Evolutionary conservation across 1,140 invertebrate genomes (phyloP), one percentile per base, ranked within the genome.

Genomic region (Nixonia krombeini): DNA sequence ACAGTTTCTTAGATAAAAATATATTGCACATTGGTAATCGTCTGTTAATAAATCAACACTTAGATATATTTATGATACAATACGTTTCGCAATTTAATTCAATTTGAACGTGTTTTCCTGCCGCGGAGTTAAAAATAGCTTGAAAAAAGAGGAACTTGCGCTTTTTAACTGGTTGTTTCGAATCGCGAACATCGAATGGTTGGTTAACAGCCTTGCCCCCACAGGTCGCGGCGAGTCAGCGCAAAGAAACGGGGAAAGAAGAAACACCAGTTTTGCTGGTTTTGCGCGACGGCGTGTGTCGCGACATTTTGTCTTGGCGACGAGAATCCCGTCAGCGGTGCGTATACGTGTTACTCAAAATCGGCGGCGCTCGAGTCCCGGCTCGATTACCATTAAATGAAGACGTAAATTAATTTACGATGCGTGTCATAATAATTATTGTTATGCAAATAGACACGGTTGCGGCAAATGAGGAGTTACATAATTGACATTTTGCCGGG

Each of bases 231-330:
- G 8, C n/a, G n/a, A n/a, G n/a, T n/a, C n/a, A n/a, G n/a, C 55
- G 52, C 45, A 57, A 61, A 68, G 52, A 61, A 62, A 68, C 52
- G 65, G 57, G 31, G 57, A 57, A 68, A 68, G 65, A 68, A 57
- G 57, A 62, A 68, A 68, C 65, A 62, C 65, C 65, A 68, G 65
- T 68, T 68, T 62, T 68, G 65, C 65, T 68, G 65, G 65, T 68
- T 68, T 68, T 57, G 51, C 35, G 51, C 56, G 64, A 67, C 52
- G 62, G 57, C 57, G 53, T 44, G 50, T 63, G 66, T 69, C 53
- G 58, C 58, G 53, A 69, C 50, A 63, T 69, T 69, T 69, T 59
- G 58, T 69, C 49, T 50, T 50, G 28, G 15, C 40, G 37, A 69
- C 42, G 40, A 69, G 29, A 49, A 49, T 47, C 58, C 56, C 33